phyloP scores from a whole-genome alignment of 2,888 invertebrate species.

The Volucella bombylans region DNA sequence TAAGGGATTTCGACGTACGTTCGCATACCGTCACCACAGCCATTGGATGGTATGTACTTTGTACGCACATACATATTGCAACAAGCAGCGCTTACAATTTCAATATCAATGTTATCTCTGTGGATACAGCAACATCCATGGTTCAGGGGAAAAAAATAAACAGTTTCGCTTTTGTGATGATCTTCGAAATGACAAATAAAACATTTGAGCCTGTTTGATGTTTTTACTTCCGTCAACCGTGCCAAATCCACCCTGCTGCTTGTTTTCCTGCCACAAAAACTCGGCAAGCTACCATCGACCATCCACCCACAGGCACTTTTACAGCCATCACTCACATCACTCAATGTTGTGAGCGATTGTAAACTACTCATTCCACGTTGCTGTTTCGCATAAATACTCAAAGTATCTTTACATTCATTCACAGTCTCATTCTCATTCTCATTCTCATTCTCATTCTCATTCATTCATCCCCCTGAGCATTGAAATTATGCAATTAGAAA shows the following conservation, averaged over 20 bases:
- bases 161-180: conserved; percentile 69
- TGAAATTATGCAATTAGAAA: conserved; percentile 73
- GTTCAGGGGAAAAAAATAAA: conserved; percentile 52
- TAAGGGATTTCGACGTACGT: conserved; percentile 63
- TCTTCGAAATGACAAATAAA: conserved; percentile 72
- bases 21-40: conserved; percentile 23
- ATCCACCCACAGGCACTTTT: conserved; percentile 43
- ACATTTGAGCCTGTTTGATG: conserved; percentile 72
- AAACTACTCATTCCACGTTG: conserved; percentile 39
- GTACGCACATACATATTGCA: too few species aligned
- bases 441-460: not conserved
- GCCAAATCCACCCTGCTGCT: conserved; percentile 46
- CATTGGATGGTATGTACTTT: conserved; percentile 54
- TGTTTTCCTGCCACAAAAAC: too few species aligned
- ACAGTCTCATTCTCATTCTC: conserved; percentile 4
- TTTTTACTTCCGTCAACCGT: conserved; percentile 64
- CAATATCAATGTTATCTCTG: conserved; percentile 73
- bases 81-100: conserved; percentile 50
- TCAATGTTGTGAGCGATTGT: conserved; percentile 68
- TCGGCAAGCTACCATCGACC: conserved; percentile 1
- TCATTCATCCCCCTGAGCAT: conserved; percentile 52
- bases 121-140: conserved; percentile 60
- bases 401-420: conserved; percentile 28
- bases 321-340: conserved; percentile 57
- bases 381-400: conserved; percentile 34